Evolutionary conservation across 2,113 vertebrate genomes (phyloP).

Genomic region (Albula glossodonta): DNA sequence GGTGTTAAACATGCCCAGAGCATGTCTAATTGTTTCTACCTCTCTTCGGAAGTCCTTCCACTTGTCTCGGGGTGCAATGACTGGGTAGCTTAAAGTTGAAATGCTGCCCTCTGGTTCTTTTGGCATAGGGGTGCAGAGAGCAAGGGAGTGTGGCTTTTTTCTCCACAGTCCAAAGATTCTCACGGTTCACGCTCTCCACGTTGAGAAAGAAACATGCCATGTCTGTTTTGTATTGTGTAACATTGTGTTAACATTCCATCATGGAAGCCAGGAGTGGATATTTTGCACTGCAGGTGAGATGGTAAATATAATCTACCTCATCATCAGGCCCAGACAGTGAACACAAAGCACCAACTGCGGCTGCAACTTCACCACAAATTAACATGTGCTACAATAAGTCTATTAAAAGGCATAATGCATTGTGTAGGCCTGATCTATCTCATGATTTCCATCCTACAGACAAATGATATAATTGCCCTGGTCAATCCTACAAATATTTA

Average conservation of each 20-base stretch:
- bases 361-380: neutral
- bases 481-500: too few species aligned
- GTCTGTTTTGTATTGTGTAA: neutral
- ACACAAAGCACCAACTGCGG: neutral
- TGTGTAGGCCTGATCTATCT: neutral
- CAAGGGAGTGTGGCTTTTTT: too few species aligned
- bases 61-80: conserved; percentile 21
- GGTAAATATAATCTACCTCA: neutral
- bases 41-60: conserved; percentile 13
- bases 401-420: neutral
- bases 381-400: neutral
- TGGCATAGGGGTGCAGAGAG: conserved; percentile 10
- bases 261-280: neutral
- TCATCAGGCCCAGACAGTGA: neutral
- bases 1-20: conserved; percentile 56
- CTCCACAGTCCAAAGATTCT: too few species aligned
- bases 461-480: neutral
- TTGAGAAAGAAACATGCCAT: too few species aligned
- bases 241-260: too few species aligned
- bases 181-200: too few species aligned
- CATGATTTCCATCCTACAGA: neutral
- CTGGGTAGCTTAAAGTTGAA: neutral
- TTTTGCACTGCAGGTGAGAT: neutral
- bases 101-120: neutral
- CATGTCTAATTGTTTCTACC: conserved; percentile 60